phyloP scores from a whole-genome alignment of 1,140 invertebrate species.

The Rhynchophorus ferrugineus region DNA sequence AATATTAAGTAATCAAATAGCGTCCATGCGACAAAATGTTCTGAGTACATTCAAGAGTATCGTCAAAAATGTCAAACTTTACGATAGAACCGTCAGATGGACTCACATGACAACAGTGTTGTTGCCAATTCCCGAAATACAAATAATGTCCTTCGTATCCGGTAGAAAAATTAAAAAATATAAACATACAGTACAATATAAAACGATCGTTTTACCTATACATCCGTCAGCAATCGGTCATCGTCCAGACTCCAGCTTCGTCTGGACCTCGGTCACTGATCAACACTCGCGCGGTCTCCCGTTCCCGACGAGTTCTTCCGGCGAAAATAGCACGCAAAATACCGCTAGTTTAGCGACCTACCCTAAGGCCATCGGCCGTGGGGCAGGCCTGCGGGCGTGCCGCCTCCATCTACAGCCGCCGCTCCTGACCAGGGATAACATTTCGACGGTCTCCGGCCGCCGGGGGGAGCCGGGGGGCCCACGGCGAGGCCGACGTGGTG shows the following conservation, averaged over 20 bases:
- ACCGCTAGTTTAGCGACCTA: conserved; percentile 35
- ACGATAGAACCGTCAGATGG: too few species aligned
- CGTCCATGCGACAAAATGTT: too few species aligned
- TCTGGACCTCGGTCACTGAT: too few species aligned
- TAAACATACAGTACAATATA: not conserved
- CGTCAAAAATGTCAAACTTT: too few species aligned
- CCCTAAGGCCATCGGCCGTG: conserved; percentile 38
- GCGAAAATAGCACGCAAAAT: conserved; percentile 30
- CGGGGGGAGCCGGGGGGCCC: conserved; percentile 23
- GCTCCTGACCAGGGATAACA: conserved; percentile 38
- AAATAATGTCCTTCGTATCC: too few species aligned
- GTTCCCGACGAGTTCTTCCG: conserved; percentile 13
- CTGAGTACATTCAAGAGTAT: too few species aligned
- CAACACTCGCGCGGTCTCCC: too few species aligned
- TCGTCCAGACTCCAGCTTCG: not conserved
- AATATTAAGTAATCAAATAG: too few species aligned
- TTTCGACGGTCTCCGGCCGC: conserved; percentile 33
- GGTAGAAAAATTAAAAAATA: too few species aligned
- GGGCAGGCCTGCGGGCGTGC: conserved; percentile 14
- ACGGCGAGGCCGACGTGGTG: conserved; percentile 25
- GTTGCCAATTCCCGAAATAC: too few species aligned
- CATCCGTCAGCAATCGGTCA: not conserved
- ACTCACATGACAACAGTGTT: too few species aligned
- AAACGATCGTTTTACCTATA: not conserved
- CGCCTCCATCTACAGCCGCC: conserved; percentile 20